Base-by-base conservation (phyloP, 2,888 invertebrate genomes). In the Criorhina ranunculi region DNA sequence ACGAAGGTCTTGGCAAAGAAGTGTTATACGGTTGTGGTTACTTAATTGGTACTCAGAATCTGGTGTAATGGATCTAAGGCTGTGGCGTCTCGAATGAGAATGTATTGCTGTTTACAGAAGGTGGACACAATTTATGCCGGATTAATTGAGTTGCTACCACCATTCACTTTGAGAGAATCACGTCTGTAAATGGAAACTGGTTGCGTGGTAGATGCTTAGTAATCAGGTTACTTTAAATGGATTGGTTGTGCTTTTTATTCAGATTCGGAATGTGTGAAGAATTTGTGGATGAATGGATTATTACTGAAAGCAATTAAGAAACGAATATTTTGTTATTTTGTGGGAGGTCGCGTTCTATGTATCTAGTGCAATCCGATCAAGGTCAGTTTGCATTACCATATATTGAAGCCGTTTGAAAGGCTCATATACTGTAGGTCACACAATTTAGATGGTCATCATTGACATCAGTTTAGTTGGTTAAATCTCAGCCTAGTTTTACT, bases 101-200 rank as follows among this genome's bases (percentile, higher is more conserved):
- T 76, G 57, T 44, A 11, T 75, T 24, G 60, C 67, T 81, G 42
- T 59, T 46, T 72, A 59, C 60, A 67, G 67, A 73, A 78, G 67
- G 73, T 79, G 78, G 75, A 73, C 59, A 57, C 33, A 60, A 66
- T 78, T 77, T 82, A 78, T 59, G 60, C 67, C 53, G 57, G 33
- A 69, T 79, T 79, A 83, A 79, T 83, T 83, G 73, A 79, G 62
- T 62, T 73, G 78, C 83, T 83, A 79, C 78, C 78, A 79, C 78
- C 78, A 78, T 83, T 73, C 73, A 67, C 73, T 83, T 77, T 42
- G 40, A 33, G 35, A 73, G 35, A 73, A 78, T 67, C 66, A 83
- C 67, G 51, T 33, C 83, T 69, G 4, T 35, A 57, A 69, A 78
- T 73, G 78, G 78, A 75, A 78, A 83, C 83, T 64, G 17, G 83